A percentile compares a stretch with the other conserved stretches of the same genome.
These are phyloP conservation scores for Corythornis vintsioides DNA, from an alignment of 2,113 vertebrate genomes.

Conservation along the genomic window DNA sequence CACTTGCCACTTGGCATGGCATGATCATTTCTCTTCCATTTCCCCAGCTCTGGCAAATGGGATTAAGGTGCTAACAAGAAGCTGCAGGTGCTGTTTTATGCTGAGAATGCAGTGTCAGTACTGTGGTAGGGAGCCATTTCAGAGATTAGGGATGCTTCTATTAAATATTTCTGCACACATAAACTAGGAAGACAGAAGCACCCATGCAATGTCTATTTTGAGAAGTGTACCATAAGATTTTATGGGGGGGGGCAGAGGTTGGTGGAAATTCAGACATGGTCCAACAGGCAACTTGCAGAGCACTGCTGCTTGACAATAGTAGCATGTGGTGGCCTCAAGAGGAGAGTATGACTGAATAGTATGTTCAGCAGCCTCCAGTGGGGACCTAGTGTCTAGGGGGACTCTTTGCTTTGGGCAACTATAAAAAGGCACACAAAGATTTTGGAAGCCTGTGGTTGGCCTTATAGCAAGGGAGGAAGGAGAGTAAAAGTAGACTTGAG, in stretches of 20 bases:
- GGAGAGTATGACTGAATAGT: not conserved
- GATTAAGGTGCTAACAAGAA: not conserved
- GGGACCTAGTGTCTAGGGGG: not conserved
- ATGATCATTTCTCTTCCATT: not conserved
- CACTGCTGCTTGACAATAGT: not conserved
- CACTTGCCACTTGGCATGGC: accelerated
- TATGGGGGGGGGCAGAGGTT: not conserved
- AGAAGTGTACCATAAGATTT: not conserved
- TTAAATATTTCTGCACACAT: not conserved
- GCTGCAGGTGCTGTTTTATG: not conserved
- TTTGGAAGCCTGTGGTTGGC: not conserved
- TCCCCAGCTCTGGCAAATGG: not conserved
- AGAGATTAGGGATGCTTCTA: not conserved
- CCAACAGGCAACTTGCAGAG: not conserved
- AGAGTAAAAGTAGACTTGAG: not conserved
- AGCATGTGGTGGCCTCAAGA: not conserved
- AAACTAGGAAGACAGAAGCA: not conserved
- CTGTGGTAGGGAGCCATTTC: not conserved
- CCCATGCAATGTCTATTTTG: not conserved
- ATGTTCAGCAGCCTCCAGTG: not conserved
- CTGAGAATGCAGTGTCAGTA: not conserved
- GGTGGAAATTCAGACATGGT: not conserved
- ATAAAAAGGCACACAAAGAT: not conserved
- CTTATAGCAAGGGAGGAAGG: not conserved
- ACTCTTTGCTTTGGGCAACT: not conserved